Evolutionary conservation across 1,140 invertebrate genomes (phyloP).

Genomic region (Rhopalosiphum maidis): DNA sequence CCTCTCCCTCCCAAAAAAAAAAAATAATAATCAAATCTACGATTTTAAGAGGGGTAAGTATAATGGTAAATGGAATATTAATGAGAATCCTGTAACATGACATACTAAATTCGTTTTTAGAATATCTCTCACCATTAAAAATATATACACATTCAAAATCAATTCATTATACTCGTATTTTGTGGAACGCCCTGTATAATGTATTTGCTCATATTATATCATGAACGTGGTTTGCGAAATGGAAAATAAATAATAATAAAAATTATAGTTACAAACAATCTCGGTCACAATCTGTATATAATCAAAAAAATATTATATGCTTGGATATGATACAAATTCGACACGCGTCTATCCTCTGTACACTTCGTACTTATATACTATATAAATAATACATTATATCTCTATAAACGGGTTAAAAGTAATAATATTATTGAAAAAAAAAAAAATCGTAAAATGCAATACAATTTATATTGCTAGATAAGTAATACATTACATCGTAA

Average conservation of each 20-base stretch:
- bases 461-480: neutral
- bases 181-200: neutral
- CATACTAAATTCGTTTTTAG: neutral
- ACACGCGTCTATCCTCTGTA: neutral
- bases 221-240: neutral
- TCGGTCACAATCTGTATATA: neutral
- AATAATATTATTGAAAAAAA: neutral
- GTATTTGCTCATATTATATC: too few species aligned
- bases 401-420: neutral
- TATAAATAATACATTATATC: conserved; percentile 5
- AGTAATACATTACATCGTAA: neutral
- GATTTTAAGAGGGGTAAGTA: neutral
- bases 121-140: neutral
- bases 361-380: neutral
- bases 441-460: neutral
- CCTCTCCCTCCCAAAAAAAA: neutral
- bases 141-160: neutral
- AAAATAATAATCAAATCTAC: neutral
- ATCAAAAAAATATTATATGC: neutral
- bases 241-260: conserved; percentile 1
- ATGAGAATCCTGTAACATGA: neutral
- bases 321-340: neutral
- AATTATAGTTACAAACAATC: neutral
- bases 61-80: neutral
- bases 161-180: neutral